Evolutionary conservation across 2,888 invertebrate species (phyloP), one percentile per base, ranked within the genome.

Genomic region (Tubiluchus corallicola): DNA sequence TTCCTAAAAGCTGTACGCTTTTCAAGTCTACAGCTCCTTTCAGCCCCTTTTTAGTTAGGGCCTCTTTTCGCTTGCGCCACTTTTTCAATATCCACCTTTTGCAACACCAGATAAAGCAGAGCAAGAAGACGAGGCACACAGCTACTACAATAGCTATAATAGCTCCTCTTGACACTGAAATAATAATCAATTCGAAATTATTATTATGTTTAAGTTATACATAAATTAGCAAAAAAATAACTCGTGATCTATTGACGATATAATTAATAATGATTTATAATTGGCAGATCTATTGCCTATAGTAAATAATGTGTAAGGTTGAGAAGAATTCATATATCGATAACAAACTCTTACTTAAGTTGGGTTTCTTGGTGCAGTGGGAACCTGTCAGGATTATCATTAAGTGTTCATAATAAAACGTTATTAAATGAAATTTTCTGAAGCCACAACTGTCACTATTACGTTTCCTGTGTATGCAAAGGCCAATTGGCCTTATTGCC

Each of bases 1-100:
- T 85, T 59, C 92, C 90, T 55, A 96, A 74, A 46, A 94, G 74
- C 65, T 92, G 90, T 61, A 94, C 90, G 65, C 87, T 85, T 72
- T 92, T 90, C 62, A 94, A 73, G 70, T 92, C 92, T 57, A 92
- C 90, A 37, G 70, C 70, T 51, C 85, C 87, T 66, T 87, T 87
- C 71, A 78, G 73, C 52, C 84, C 85, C 66, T 90, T 90, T 71
- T 90, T 90, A 59, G 55, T 58, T 44, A 61, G 62, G 52, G 61
- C 61, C 52, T 55, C 55, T 52, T 61, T 61, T 46, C 59, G 55
- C 48, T 55, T 57, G 51, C 58, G 57, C 51, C 62, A 62, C 50
- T 59, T 54, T 50, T 60, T 59, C 51, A 29, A n/a, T 9, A 29
- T 21, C 16, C 40, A 41, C 4, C 47, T 45, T 5, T 62, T 61